phyloP scores from a whole-genome alignment of 2,888 invertebrate genomes.

The Arge pagana region DNA sequence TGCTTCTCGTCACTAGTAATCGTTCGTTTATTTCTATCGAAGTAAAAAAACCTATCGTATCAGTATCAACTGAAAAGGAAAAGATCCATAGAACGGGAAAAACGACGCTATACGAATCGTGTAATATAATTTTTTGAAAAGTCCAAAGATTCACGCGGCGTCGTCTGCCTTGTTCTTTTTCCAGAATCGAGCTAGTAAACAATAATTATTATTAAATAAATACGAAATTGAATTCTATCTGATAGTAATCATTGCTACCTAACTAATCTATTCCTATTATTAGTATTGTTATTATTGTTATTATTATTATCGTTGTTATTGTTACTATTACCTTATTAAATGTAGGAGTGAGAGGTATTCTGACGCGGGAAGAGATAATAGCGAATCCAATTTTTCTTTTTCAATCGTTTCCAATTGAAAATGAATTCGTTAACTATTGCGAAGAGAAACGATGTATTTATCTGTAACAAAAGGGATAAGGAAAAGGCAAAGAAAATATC shows the following conservation, averaged over 20 bases:
- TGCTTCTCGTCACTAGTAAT: no score
- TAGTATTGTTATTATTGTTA: conserved; percentile 12
- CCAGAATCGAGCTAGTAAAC: conserved; percentile 46
- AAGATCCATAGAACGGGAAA: neutral
- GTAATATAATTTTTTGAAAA: conserved; percentile 23
- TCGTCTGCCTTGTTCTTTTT: conserved; percentile 48
- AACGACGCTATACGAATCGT: conserved; percentile 2
- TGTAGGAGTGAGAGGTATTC: no score
- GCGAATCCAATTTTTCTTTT: no score
- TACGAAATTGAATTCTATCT: conserved; percentile 43
- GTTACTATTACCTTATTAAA: conserved; percentile 2
- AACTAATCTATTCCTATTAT: conserved; percentile 14
- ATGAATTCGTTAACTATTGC: conserved; percentile 1
- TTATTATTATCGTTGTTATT: neutral
- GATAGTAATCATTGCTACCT: conserved; percentile 26
- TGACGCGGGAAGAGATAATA: no score
- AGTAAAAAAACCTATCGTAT: no score
- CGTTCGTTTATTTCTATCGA: no score
- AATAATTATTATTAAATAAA: conserved; percentile 51
- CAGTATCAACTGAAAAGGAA: no score
- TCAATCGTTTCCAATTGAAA: conserved; percentile 13
- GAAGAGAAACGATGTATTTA: conserved; percentile 13
- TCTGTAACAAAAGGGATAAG: conserved; percentile 2
- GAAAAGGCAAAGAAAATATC: conserved; percentile 11
- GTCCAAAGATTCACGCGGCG: conserved; percentile 28